phyloP scores from a whole-genome alignment of 2,113 vertebrate species.

The Mirza zaza region DNA sequence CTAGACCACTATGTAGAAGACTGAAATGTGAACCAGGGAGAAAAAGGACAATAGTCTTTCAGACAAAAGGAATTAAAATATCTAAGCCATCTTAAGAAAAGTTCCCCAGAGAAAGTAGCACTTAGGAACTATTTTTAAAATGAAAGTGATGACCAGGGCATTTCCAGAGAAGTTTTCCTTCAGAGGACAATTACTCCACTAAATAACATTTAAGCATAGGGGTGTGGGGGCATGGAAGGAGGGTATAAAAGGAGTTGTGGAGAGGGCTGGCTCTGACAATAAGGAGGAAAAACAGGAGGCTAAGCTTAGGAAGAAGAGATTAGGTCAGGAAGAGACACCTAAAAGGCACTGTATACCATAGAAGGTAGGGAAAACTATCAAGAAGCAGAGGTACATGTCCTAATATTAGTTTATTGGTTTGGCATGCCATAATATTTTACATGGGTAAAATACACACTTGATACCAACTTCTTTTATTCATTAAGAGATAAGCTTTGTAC shows the following conservation, averaged over 20 bases:
- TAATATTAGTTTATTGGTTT: not conserved
- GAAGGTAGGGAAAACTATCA: not conserved
- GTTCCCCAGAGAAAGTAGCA: not conserved
- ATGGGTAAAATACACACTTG: not conserved
- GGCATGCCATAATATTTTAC: not conserved
- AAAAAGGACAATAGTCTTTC: not conserved
- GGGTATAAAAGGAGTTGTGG: not conserved
- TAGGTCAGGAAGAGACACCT: not conserved
- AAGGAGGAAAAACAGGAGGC: not conserved
- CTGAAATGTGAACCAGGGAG: not conserved
- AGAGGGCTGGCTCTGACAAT: not conserved
- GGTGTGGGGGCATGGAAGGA: not conserved
- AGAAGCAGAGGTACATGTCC: not conserved
- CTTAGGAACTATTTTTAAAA: slow-evolving; percentile 38
- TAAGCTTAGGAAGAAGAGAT: not conserved
- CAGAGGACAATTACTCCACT: not conserved
- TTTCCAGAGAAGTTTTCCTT: slow-evolving; percentile 16
- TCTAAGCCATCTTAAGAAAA: not conserved
- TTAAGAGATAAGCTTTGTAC: not conserved
- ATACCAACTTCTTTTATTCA: not conserved
- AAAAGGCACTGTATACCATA: not conserved
- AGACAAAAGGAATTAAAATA: slow-evolving; percentile 11
- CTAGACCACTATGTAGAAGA: not conserved
- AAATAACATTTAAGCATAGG: not conserved
- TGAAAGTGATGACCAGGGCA: not conserved